Base-by-base conservation (phyloP, 2,888 invertebrate species). In the Parnassius glacialis region DNA sequence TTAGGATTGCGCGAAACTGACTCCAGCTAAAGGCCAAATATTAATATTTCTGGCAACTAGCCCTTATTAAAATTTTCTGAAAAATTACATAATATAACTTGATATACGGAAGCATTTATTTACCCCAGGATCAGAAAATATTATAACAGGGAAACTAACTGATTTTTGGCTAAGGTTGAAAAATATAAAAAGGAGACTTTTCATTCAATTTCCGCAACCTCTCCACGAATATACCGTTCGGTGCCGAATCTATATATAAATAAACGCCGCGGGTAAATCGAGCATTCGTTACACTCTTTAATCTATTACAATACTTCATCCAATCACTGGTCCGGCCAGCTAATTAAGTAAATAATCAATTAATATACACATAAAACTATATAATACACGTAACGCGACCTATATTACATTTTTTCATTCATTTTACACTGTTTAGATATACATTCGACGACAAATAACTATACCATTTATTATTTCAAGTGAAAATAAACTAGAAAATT, bases 301-400 rank as follows among this genome's bases (percentile, higher is more conserved):
- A 12, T 60, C 16, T 42, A 50, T 51, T 51, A 57, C 51, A 55
- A 59, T 48, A 59, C 63, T 52, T 50, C 61, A 59, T 55, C 57
- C 66, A 64, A 54, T 56, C 70, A 73, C 84, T 84, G 84, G 83
- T 69, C 84, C 85, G 71, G 85, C 85, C 85, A 84, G 85, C 59
- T 67, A 62, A 68, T 69, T 70, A 73, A 74, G 68, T 70, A 69
- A 72, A 71, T 71, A 73, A 72, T 68, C 67, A 70, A 72, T 70
- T 70, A 74, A 74, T 75, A 77, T 82, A 84, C 79, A 85, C 80
- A 78, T 81, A 81, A 75, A 67, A 73, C 81, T 86, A 87, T 85
- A 85, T 82, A 77, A 81, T 84, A 86, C 84, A 85, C 68, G 71
- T 70, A 75, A 74, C 74, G 71, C 72, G 72, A 75, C 77, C 77